Conservation (phyloP, 37 sponge, comb jelly and placozoan genomes). For the Oopsacas minuta region DNA sequence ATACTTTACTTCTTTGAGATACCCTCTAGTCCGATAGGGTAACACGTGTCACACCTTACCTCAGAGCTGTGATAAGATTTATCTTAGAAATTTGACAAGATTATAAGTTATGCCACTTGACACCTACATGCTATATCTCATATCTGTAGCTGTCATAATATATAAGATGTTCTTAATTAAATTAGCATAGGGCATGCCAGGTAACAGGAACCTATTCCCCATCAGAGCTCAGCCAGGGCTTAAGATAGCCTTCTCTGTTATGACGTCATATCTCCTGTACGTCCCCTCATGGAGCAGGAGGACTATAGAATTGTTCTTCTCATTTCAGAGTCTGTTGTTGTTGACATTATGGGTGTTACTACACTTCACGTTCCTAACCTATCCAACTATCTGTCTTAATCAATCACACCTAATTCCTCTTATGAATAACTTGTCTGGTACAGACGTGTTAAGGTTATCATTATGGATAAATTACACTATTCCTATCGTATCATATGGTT, state of each 20-base stretch:
- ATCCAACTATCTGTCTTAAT: neutral
- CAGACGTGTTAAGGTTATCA: neutral
- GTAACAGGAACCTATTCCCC: no score
- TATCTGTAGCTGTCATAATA: no score
- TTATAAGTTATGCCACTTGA: no score
- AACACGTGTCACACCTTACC: no score
- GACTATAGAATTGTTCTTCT: neutral
- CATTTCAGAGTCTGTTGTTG: neutral
- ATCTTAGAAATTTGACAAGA: no score
- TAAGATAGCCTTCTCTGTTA: neutral
- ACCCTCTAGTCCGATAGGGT: no score
- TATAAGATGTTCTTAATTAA: no score
- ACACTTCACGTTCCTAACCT: neutral
- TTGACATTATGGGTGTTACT: neutral
- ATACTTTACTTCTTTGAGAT: no score
- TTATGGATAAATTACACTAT: neutral
- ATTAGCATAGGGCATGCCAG: no score
- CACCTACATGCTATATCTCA: no score
- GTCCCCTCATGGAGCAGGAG: neutral
- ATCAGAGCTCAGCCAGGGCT: neutral
- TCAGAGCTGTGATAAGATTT: no score
- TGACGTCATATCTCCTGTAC: neutral
- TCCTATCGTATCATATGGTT: neutral
- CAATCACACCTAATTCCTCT: neutral
- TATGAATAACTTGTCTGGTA: neutral